Percentiles rank a stretch among this genome's conserved stretches.
phyloP scores from a whole-genome alignment of 2,797 vertebrate species.

The Enteromius treurensis region DNA sequence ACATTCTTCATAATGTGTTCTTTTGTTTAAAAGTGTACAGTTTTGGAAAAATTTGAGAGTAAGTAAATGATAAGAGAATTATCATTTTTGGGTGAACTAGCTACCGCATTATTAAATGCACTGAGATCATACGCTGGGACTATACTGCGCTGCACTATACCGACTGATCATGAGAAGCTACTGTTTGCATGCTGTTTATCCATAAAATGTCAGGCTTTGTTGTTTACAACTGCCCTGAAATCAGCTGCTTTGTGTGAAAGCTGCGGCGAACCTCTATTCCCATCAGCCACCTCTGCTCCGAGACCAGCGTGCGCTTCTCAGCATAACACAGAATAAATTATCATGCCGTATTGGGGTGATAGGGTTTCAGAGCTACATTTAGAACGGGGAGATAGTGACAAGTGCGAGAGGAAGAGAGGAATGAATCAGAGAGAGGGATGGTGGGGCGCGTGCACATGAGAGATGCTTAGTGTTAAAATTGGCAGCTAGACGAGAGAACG shows the following conservation, averaged over 20 bases:
- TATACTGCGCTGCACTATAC: background rate
- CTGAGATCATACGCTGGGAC: background rate
- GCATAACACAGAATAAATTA: slow-evolving; percentile 39
- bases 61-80: background rate
- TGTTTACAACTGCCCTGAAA: slow-evolving; percentile 3
- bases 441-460: slow-evolving; percentile 8
- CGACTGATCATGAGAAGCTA: background rate
- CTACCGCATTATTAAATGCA: background rate
- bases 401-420: slow-evolving; percentile 57
- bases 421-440: slow-evolving; percentile 28
- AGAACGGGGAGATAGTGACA: slow-evolving; percentile 60
- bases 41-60: background rate
- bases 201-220: background rate
- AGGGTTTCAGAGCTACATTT: slow-evolving; percentile 28
- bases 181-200: background rate
- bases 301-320: slow-evolving; percentile 37
- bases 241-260: slow-evolving; percentile 24
- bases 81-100: background rate
- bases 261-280: slow-evolving; percentile 14
- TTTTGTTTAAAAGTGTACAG: background rate
- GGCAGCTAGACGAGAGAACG: slow-evolving; percentile 24
- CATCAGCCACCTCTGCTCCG: slow-evolving; percentile 39
- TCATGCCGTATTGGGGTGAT: slow-evolving; percentile 24
- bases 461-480: slow-evolving; percentile 31
- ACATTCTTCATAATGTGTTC: background rate